Evolutionary conservation across 2,797 vertebrate genomes (phyloP).

Genomic region (Anabacerthia variegaticeps): DNA sequence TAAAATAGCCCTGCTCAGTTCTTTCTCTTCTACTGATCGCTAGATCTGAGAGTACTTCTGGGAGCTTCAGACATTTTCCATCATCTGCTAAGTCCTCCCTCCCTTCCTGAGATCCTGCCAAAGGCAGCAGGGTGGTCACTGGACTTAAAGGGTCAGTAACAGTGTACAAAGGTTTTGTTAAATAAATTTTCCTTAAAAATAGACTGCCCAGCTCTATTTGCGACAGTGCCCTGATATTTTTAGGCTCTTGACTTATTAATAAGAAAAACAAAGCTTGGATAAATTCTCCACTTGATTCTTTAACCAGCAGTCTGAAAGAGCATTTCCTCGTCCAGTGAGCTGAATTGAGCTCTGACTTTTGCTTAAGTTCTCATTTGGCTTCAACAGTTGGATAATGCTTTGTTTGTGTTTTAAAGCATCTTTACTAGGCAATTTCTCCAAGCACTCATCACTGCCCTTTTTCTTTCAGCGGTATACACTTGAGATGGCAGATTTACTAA

Average conservation of each 20-base stretch:
- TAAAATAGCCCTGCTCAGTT: background rate
- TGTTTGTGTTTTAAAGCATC: conserved; percentile 11
- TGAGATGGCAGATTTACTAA: background rate
- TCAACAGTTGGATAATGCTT: background rate
- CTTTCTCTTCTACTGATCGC: background rate
- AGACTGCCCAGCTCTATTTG: background rate
- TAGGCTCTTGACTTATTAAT: conserved; percentile 38
- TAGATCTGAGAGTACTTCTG: background rate
- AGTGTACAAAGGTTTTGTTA: background rate
- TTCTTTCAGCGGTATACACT: background rate
- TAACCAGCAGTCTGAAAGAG: conserved; percentile 33
- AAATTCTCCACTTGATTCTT: conserved; percentile 36
- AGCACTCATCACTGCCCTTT: background rate
- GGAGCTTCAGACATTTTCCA: background rate
- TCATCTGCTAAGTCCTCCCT: background rate
- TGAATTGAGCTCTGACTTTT: background rate
- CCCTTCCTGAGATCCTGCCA: background rate
- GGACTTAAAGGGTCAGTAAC: conserved; percentile 1
- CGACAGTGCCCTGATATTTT: conserved; percentile 31
- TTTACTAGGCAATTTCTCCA: conserved; percentile 13
- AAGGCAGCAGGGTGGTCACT: background rate
- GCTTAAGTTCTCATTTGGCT: conserved; percentile 20
- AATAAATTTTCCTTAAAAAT: conserved; percentile 41
- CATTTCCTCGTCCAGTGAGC: background rate
- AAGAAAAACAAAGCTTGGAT: conserved; percentile 34